Percentiles rank a stretch among this genome's conserved stretches.
Conservation (phyloP, 2,888 invertebrate genomes). For the Timema podura region DNA sequence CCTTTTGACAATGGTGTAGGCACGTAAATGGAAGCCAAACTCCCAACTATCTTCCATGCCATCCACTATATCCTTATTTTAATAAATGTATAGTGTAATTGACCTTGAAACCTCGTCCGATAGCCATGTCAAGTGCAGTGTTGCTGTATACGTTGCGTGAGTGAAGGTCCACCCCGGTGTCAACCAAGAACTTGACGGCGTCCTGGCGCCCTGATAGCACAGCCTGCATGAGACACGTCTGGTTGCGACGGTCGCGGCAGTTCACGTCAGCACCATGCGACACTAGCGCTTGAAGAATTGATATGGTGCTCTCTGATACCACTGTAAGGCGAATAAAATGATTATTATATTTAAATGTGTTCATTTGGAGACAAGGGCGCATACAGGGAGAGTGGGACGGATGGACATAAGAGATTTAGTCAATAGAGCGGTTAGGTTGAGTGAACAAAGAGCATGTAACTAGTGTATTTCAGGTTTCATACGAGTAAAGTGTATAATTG, state of each 20-base stretch:
- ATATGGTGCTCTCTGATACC: conserved; percentile 2
- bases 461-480: no score
- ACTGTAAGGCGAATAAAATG: conserved; percentile 4
- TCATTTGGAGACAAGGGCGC: no score
- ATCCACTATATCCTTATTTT: no score
- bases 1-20: no score
- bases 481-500: no score
- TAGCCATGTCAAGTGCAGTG: conserved; percentile 33
- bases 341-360: background rate
- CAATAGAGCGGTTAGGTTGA: no score
- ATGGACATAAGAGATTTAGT: no score
- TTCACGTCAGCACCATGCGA: conserved; percentile 19
- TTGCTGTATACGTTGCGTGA: conserved; percentile 31
- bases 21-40: no score
- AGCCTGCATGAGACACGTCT: conserved; percentile 29
- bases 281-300: conserved; percentile 16
- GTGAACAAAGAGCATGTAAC: no score
- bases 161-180: conserved; percentile 32
- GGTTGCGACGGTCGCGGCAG: background rate
- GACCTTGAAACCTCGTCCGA: conserved; percentile 20
- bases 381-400: no score
- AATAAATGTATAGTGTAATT: no score
- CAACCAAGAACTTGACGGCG: conserved; percentile 32
- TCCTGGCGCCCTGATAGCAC: conserved; percentile 22
- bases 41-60: no score